These are phyloP conservation scores for Choreutis nemorana DNA, from an alignment of 2,888 invertebrate genomes.

Conservation along the genomic window DNA sequence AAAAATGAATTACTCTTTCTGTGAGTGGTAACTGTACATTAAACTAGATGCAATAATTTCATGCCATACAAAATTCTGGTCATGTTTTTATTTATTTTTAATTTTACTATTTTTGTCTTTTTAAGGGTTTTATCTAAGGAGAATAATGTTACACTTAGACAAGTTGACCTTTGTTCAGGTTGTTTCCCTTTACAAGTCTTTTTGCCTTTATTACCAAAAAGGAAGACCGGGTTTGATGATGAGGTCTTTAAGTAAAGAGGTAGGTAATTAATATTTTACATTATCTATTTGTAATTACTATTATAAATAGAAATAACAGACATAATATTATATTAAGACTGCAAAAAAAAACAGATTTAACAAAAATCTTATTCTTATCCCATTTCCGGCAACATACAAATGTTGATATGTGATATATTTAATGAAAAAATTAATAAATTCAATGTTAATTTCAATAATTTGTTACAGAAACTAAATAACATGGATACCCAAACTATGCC, in stretches of 20 bases:
- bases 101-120: constrained; percentile 17
- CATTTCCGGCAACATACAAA: no score
- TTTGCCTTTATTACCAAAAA: constrained; percentile 73
- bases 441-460: constrained; percentile 2
- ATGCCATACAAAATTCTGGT: constrained; percentile 8
- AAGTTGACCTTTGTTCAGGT: constrained; percentile 86
- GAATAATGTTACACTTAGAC: constrained; percentile 83
- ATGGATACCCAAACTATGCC: constrained; percentile 31
- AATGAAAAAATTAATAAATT: not conserved
- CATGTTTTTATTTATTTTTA: constrained; percentile 20
- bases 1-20: no score
- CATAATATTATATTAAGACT: no score
- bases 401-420: constrained; percentile 1
- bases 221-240: constrained; percentile 58
- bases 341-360: no score
- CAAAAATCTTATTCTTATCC: no score
- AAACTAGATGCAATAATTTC: not conserved
- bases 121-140: constrained; percentile 81
- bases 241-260: constrained; percentile 58
- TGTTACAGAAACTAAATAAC: constrained; percentile 49
- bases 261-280: no score
- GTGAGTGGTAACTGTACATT: not conserved
- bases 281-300: no score
- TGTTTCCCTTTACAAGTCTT: constrained; percentile 75
- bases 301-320: no score